Percentiles rank a stretch among this genome's conserved stretches.
Evolutionary conservation across 2,797 vertebrate species (phyloP).

Genomic region (Gadopsis bispinosus): DNA sequence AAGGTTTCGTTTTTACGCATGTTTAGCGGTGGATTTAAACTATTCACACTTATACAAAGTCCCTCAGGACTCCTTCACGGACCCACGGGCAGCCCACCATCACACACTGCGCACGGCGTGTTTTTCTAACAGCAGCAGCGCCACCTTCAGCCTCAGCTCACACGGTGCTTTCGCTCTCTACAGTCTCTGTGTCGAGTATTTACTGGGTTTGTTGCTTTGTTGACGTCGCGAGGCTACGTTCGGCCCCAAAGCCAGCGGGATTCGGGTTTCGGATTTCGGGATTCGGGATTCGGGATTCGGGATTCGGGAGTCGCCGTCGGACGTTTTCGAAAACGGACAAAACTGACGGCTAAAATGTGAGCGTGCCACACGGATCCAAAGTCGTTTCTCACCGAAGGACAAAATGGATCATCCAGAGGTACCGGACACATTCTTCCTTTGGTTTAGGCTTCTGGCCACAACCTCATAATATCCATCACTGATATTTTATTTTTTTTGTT

Average conservation of each 20-base stretch:
- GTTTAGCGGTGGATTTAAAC: slow-evolving; percentile 20
- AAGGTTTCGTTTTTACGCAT: neutral
- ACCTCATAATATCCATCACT: too few relatives aligned
- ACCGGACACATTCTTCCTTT: neutral
- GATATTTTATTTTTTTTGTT: too few relatives aligned
- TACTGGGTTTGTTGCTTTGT: neutral
- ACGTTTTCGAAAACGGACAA: neutral
- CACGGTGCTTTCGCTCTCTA: neutral
- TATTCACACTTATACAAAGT: neutral
- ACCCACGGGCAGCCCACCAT: neutral
- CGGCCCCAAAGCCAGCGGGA: neutral
- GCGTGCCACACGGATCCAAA: neutral
- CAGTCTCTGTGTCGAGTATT: neutral
- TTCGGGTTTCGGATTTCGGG: neutral
- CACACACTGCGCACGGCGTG: neutral
- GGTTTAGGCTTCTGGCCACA: neutral
- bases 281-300: neutral
- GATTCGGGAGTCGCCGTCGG: neutral
- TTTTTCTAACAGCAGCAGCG: neutral
- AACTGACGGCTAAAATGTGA: neutral
- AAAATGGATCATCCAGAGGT: slow-evolving; percentile 62
- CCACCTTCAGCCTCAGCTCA: neutral
- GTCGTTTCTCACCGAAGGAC: neutral
- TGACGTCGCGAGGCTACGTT: neutral
- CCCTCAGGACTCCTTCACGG: slow-evolving; percentile 17